A percentile compares a stretch with the other conserved stretches of the same genome.
Conservation (phyloP, 2,888 invertebrate genomes). For the Pegoplata infirma region DNA sequence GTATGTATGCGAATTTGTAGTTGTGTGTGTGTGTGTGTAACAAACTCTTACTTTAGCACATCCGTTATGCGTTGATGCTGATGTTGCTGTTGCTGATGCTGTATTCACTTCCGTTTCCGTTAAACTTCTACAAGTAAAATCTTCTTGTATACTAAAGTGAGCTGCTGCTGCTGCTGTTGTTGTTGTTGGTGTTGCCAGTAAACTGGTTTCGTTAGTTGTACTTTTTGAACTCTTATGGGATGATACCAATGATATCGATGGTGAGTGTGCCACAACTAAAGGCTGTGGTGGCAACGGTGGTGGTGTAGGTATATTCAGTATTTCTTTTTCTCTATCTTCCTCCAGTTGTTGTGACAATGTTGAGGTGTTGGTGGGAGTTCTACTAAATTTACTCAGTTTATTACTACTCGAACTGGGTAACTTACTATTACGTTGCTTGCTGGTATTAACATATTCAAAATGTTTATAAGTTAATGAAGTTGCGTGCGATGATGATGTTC, state of each 20-base stretch:
- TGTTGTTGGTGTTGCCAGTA: slow-evolving; percentile 2
- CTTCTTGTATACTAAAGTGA: slow-evolving; percentile 41
- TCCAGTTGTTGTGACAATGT: slow-evolving; percentile 28
- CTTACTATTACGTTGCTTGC: slow-evolving; percentile 25
- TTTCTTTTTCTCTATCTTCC: too few relatives aligned
- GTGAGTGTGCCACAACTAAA: slow-evolving; percentile 62
- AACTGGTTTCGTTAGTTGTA: background rate
- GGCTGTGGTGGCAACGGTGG: slow-evolving; percentile 70
- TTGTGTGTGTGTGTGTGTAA: slow-evolving; percentile 15
- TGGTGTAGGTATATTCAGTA: slow-evolving; percentile 71
- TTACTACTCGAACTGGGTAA: slow-evolving; percentile 53
- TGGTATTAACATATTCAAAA: slow-evolving; percentile 39
- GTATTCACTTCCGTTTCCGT: slow-evolving; percentile 58
- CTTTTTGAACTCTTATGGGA: slow-evolving; percentile 39
- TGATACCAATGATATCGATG: slow-evolving; percentile 43
- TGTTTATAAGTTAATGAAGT: slow-evolving; percentile 31
- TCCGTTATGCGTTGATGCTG: slow-evolving; percentile 49
- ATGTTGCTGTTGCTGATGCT: slow-evolving; percentile 10
- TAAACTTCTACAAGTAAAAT: slow-evolving; percentile 28
- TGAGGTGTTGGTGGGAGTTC: slow-evolving; percentile 41
- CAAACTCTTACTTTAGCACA: slow-evolving; percentile 63
- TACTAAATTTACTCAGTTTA: slow-evolving; percentile 43
- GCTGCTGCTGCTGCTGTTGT: background rate
- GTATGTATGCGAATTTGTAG: background rate
- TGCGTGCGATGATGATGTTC: slow-evolving; percentile 6